Conservation (phyloP, 2,797 vertebrate genomes). For the Tolypeutes matacus region DNA sequence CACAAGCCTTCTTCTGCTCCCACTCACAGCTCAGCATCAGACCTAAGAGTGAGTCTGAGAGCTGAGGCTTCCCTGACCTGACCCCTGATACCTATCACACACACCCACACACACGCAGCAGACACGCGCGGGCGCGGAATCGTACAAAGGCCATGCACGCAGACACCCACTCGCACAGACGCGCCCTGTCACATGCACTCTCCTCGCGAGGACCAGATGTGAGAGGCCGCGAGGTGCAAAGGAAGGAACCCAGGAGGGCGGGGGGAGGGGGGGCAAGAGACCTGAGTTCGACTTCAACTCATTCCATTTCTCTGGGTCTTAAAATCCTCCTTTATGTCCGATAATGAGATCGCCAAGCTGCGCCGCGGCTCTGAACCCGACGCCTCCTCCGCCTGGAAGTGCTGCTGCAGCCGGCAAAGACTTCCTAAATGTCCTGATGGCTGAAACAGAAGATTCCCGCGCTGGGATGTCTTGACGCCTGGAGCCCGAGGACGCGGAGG, state of each 20-base stretch:
- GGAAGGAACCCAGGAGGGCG: neutral
- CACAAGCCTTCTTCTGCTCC: neutral
- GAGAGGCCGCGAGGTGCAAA: neutral
- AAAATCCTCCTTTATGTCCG: neutral
- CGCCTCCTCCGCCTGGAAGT: rapidly evolving
- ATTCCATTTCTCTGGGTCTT: neutral
- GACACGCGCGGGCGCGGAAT: neutral
- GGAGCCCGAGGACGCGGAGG: neutral
- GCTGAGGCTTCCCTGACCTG: neutral
- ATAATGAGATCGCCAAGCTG: neutral
- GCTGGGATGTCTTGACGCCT: neutral
- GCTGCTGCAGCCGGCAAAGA: neutral
- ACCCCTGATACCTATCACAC: neutral
- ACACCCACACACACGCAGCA: neutral
- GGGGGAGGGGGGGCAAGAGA: neutral
- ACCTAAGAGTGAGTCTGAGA: neutral
- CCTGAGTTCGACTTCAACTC: neutral
- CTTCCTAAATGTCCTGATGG: neutral
- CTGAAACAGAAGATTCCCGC: rapidly evolving
- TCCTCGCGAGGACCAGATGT: neutral
- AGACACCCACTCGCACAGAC: neutral
- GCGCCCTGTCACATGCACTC: neutral
- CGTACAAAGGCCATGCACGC: neutral
- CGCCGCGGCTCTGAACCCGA: neutral
- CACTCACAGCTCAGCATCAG: neutral